Evolutionary conservation across 1,140 invertebrate species (phyloP).

Genomic region (Oreohelix idahoensis): DNA sequence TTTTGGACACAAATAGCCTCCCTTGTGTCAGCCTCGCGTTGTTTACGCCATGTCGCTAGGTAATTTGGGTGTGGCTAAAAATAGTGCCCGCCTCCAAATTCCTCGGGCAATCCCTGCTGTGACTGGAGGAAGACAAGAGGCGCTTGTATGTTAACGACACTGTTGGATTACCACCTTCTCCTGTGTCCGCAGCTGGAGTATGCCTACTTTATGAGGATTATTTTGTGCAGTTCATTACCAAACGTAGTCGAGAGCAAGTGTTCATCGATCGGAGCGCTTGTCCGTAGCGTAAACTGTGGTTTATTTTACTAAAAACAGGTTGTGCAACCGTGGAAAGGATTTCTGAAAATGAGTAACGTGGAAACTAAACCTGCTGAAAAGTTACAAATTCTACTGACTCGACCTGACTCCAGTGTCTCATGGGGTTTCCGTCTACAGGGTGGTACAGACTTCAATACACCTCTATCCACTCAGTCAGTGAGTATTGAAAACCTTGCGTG

Average conservation of each 20-base stretch:
- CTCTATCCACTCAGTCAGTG: conserved; percentile 93
- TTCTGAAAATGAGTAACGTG: conserved; percentile 52
- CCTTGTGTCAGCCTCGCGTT: too few relatives aligned
- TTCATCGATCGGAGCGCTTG: too few relatives aligned
- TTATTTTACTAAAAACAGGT: too few relatives aligned
- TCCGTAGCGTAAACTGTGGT: too few relatives aligned
- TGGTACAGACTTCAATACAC: conserved; percentile 92
- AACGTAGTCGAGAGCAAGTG: not conserved
- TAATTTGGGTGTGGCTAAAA: not conserved
- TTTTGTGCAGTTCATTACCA: not conserved
- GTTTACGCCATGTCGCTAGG: not conserved
- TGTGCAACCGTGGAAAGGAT: not conserved
- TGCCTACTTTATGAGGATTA: not conserved
- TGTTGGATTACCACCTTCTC: not conserved
- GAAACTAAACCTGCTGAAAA: conserved; percentile 79
- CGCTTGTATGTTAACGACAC: not conserved
- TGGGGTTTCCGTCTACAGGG: conserved; percentile 97
- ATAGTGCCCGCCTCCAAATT: not conserved
- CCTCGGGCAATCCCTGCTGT: not conserved
- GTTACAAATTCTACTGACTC: conserved; percentile 86
- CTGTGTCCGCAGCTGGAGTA: not conserved
- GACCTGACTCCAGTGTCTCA: conserved; percentile 83
- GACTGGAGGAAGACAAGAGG: not conserved
- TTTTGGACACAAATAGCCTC: too few relatives aligned
- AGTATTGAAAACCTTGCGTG: too few relatives aligned